These are phyloP conservation scores for Isoperla grammatica DNA, from an alignment of 2,888 invertebrate genomes.

Conservation along the genomic window DNA sequence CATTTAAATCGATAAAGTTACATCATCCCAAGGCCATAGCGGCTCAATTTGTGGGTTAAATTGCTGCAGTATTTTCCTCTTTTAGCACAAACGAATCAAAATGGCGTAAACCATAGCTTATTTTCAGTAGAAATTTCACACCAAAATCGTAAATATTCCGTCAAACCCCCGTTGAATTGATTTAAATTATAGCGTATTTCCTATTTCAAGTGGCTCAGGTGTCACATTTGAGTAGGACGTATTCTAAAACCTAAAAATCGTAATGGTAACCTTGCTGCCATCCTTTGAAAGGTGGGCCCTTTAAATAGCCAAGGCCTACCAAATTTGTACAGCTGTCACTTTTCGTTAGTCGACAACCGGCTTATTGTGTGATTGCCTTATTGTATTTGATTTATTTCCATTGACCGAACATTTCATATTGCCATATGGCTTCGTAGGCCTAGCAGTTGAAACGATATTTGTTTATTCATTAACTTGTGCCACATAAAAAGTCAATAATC, in stretches of 20 bases:
- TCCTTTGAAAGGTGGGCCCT: background rate
- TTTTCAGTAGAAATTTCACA: conserved; percentile 1
- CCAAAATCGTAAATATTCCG: background rate
- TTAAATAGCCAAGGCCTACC: conserved; percentile 4
- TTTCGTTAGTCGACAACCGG: background rate
- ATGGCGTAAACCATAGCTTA: conserved; percentile 27
- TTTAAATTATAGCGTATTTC: too few relatives aligned
- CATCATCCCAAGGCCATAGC: too few relatives aligned
- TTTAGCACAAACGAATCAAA: conserved; percentile 31
- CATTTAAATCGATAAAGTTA: too few relatives aligned
- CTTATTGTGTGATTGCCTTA: background rate
- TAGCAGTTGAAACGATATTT: too few relatives aligned
- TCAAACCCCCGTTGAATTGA: background rate
- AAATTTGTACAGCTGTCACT: conserved; percentile 18
- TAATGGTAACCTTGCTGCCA: too few relatives aligned
- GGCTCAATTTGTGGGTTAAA: too few relatives aligned
- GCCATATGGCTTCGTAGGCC: background rate
- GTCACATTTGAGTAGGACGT: too few relatives aligned
- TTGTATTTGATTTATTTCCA: background rate
- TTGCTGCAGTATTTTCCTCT: too few relatives aligned
- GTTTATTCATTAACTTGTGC: background rate
- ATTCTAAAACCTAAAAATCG: too few relatives aligned
- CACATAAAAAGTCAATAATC: conserved; percentile 18
- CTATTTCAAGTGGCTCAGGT: too few relatives aligned
- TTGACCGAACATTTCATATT: background rate